These are phyloP conservation scores for Dryobates pubescens DNA, from an alignment of 2,797 vertebrate genomes.

Conservation along the genomic window DNA sequence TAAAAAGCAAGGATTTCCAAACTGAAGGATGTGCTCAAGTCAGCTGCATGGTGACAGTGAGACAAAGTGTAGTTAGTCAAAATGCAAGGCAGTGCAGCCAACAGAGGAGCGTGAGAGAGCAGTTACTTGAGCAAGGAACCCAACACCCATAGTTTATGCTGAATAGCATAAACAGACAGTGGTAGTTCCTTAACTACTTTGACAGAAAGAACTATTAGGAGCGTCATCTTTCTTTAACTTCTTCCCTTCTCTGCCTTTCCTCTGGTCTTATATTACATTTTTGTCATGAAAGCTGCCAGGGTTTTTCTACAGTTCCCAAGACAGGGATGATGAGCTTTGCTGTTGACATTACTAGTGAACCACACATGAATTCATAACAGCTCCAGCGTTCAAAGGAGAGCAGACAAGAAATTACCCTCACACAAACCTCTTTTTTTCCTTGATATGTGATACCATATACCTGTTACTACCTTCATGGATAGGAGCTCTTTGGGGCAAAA, in stretches of 20 bases:
- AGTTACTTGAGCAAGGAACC: not conserved
- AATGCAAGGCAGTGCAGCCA: not conserved
- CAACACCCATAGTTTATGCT: not conserved
- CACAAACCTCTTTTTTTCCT: not conserved
- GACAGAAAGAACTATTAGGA: not conserved
- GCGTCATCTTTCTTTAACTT: not conserved
- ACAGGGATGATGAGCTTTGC: not conserved
- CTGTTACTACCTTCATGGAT: not conserved
- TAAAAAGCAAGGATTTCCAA: slow-evolving; percentile 43
- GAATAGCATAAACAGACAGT: not conserved
- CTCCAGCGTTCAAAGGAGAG: not conserved
- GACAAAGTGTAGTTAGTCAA: not conserved
- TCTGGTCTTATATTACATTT: not conserved
- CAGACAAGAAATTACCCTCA: not conserved
- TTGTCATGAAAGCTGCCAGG: not conserved
- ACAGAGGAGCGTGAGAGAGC: not conserved
- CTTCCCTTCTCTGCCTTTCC: not conserved
- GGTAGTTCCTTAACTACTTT: not conserved
- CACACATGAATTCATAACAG: not conserved
- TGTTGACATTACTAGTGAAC: slow-evolving; percentile 21
- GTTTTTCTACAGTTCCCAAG: slow-evolving; percentile 17
- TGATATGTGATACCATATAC: not conserved
- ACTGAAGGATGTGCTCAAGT: slow-evolving; percentile 13
- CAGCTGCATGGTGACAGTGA: not conserved
- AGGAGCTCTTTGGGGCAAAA: not conserved